Evolutionary conservation across 1,140 invertebrate genomes (phyloP), one percentile per base, ranked within the genome.

Genomic region (Hormaphis cornu): DNA sequence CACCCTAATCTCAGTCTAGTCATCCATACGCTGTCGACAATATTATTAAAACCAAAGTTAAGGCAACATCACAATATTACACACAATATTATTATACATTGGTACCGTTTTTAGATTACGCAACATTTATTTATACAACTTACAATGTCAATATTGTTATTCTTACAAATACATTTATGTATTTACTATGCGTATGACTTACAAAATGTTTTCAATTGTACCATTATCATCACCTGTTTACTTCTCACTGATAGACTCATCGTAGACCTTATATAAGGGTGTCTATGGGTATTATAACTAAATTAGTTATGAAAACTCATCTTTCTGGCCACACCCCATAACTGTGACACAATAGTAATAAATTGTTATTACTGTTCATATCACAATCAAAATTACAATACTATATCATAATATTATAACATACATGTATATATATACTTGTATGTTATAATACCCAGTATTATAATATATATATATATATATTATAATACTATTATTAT

Each of bases 1-100:
- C 33, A 58, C 14, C 14, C 35, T 37, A 58, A 58, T 40, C 54
- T 58, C 54, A 58, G 54, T 58, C 54, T 58, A 58, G 24, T 53
- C 52, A 40, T n/a, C 37, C 37, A 58, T 58, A 22, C 54, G 40
- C 22, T 22, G 40, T 26, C 40, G 54, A 58, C 16, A 58, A 24
- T 40, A 40, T 33, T 53, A 53, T 6, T 58, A 40, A 9, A 40
- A 58, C 40, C 2, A 37, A 42, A n/a, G 4, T 3, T 35, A 56
- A 37, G 16, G 22, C 33, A 22, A 37, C 26, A 37, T 22, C 9
- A 56, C 20, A 37, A 30, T 37, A 56, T 24, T 37, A n/a, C n/a
- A n/a, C n/a, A n/a, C n/a, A n/a, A n/a, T n/a, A n/a, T n/a, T n/a
- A n/a, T n/a, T n/a, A n/a, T n/a, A n/a, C n/a, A n/a, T n/a, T n/a